Conservation (phyloP, 2,113 vertebrate genomes). For the Engystomops pustulosus region DNA sequence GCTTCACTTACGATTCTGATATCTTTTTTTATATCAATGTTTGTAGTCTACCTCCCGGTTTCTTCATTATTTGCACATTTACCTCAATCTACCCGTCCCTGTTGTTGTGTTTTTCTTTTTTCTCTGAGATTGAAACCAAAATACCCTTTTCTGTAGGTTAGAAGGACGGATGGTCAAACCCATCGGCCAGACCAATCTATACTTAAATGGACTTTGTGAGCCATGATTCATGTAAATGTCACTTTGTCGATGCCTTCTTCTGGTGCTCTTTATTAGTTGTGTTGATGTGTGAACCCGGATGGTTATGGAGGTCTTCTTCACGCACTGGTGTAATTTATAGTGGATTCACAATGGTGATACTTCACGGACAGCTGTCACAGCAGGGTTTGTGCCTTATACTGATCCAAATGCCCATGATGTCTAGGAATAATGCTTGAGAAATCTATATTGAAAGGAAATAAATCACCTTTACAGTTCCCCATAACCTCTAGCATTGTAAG, state of each 20-base stretch:
- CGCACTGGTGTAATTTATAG: not conserved
- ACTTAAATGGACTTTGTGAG: not conserved
- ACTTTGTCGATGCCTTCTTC: not conserved
- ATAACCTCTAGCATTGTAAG: not conserved
- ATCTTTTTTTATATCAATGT: not conserved
- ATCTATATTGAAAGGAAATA: not conserved
- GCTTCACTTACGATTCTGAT: too few species aligned
- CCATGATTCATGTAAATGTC: not conserved
- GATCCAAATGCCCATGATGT: constrained; percentile 9
- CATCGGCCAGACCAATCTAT: not conserved
- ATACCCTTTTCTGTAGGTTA: not conserved
- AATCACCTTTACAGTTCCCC: not conserved
- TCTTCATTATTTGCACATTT: not conserved
- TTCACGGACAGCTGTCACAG: not conserved
- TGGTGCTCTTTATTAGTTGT: not conserved
- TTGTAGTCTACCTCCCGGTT: not conserved
- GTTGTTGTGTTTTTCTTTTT: not conserved
- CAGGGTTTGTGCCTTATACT: constrained; percentile 54
- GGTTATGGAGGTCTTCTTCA: not conserved
- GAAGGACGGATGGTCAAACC: not conserved
- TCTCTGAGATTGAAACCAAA: too few species aligned
- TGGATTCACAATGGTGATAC: not conserved
- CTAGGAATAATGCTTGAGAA: not conserved
- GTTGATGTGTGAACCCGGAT: not conserved
- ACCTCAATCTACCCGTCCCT: not conserved